Conservation (phyloP, 1,140 invertebrate genomes). For the Metopolophium dirhodum region DNA sequence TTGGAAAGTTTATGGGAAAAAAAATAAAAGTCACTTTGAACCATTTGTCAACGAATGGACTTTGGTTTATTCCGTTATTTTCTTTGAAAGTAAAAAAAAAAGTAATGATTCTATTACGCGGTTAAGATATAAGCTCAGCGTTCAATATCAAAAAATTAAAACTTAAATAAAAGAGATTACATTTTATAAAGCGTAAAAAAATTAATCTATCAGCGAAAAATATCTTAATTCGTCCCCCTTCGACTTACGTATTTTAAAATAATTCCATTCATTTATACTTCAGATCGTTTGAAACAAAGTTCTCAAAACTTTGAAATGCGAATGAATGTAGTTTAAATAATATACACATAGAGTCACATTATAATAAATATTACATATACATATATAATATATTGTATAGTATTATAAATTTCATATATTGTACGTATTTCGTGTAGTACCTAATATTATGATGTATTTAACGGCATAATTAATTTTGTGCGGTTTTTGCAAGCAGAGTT, state of each 20-base stretch:
- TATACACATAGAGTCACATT: neutral
- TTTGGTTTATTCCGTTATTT: slow-evolving; percentile 2
- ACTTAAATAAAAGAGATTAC: slow-evolving; percentile 16
- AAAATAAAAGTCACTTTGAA: neutral
- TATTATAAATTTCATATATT: neutral
- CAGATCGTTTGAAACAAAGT: neutral
- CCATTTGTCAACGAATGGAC: slow-evolving; percentile 6
- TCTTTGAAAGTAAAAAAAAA: slow-evolving; percentile 15
- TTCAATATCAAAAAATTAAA: slow-evolving; percentile 27
- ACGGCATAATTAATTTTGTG: neutral
- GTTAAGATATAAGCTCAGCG: neutral
- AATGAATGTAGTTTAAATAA: neutral
- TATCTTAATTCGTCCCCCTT: neutral
- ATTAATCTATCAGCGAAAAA: slow-evolving; percentile 17
- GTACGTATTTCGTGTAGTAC: neutral
- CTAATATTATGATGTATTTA: neutral
- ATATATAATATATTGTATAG: neutral
- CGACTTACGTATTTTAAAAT: neutral
- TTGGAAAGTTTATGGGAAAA: neutral
- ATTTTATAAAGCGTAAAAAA: slow-evolving; percentile 41
- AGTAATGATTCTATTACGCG: neutral
- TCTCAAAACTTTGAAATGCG: neutral
- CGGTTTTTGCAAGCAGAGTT: neutral
- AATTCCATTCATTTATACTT: neutral
- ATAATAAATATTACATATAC: no score